Percentiles rank a stretch among this genome's conserved stretches.
These are phyloP conservation scores for Apis laboriosa DNA, from an alignment of 1,140 invertebrate species.

Conservation along the genomic window DNA sequence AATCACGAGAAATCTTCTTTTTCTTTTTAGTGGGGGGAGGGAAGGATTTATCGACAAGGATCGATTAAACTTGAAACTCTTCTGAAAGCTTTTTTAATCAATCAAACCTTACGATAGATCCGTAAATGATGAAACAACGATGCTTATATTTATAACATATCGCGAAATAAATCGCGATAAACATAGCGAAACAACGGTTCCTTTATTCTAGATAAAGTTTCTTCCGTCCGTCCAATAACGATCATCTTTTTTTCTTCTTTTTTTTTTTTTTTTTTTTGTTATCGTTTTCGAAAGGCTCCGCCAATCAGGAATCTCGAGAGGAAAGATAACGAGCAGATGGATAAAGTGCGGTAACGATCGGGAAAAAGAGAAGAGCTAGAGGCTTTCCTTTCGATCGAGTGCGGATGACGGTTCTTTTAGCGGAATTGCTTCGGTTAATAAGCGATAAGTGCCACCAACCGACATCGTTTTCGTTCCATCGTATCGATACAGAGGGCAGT, in stretches of 20 bases:
- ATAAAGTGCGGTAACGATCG: conserved; percentile 39
- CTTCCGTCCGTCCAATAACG: conserved; percentile 6
- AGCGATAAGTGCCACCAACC: conserved; percentile 50
- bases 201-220: too few species aligned
- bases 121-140: too few species aligned
- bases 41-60: too few species aligned
- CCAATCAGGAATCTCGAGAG: conserved; percentile 31
- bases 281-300: conserved; percentile 32
- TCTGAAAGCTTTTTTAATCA: too few species aligned
- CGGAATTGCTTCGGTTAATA: conserved; percentile 55
- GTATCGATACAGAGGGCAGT: conserved; percentile 14
- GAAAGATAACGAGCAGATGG: conserved; percentile 38
- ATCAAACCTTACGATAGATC: too few species aligned
- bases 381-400: conserved; percentile 46
- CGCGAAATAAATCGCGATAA: too few species aligned
- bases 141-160: too few species aligned
- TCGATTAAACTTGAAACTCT: too few species aligned
- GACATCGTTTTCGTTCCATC: conserved; percentile 23
- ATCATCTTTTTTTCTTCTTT: background rate
- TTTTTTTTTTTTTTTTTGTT: background rate
- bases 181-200: too few species aligned
- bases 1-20: too few species aligned
- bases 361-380: conserved; percentile 24
- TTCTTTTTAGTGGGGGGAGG: too few species aligned
- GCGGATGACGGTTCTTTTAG: conserved; percentile 47